Base-by-base conservation (phyloP, 2,888 invertebrate species). In the Aproaerema taeniolella region DNA sequence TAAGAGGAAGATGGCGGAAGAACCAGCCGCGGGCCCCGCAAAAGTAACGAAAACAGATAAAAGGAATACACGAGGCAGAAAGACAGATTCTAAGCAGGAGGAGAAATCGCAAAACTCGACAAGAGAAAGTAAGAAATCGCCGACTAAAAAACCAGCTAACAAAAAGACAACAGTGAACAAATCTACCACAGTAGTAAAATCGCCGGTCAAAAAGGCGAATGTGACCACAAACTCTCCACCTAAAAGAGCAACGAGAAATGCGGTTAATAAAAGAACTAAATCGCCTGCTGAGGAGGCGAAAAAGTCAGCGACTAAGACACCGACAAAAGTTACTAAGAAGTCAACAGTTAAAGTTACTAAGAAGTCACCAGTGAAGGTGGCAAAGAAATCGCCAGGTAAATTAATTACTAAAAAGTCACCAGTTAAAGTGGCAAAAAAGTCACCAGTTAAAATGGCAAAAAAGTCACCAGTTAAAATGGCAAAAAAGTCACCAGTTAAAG, bases 381-480 rank as follows among this genome's bases (percentile, higher is more conserved):
- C 4, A 20, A 20, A 8, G 20, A 42, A 34, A 36, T 32, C 31
- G 7, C 53, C 57, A 6, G 55, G 45, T 35, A 56, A 55, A 36
- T 8, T 20, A 20, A 20, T 20, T 6, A 20, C 20, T 6, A 10
- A 14, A 17, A n/a, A 31, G 15, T 16, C 30, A 10, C 20, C 20
- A 6, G 20, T 20, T 7, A 20, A 20, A 7, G 7, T 5, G 7
- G 20, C 20, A 20, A 20, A 20, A 20, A 7, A 20, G 7, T 4
- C 7, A 20, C 7, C 20, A 4, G 5, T 7, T 20, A 20, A 20
- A 20, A 20, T 5, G 20, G 20, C 7, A 20, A 20, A 20, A 20
- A 10, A 26, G 26, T 26, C 5, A 10, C 26, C 7, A 5, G 7
- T 3, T 8, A 26, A 26, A 10, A 26, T 3, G 26, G 26, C n/a